Evolutionary conservation across 2,113 vertebrate species (phyloP).

Genomic region (Seriola rivoliana): DNA sequence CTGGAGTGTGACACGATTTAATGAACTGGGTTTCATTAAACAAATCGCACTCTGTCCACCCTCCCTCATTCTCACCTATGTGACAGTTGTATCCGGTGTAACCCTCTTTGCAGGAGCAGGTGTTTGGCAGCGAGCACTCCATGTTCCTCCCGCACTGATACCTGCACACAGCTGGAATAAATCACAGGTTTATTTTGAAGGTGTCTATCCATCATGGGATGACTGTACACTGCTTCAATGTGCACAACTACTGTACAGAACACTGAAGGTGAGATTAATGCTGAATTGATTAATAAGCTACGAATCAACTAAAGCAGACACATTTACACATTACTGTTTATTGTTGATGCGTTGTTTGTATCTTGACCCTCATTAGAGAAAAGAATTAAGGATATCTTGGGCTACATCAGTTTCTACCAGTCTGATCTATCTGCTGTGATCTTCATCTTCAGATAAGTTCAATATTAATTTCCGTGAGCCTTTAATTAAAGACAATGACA

Average conservation of each 20-base stretch:
- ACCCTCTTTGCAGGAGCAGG: constrained; percentile 90
- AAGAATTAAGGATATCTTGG: too few species aligned
- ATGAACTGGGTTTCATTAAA: constrained; percentile 4
- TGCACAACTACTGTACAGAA: background rate
- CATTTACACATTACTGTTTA: too few species aligned
- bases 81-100: constrained; percentile 90
- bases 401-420: too few species aligned
- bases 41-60: background rate
- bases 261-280: too few species aligned
- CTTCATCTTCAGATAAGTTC: too few species aligned
- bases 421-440: too few species aligned
- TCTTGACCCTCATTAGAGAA: too few species aligned
- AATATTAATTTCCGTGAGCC: too few species aligned
- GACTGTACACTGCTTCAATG: background rate
- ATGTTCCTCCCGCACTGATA: constrained; percentile 89
- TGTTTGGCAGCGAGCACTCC: constrained; percentile 89
- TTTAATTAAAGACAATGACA: too few species aligned
- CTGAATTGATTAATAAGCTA: too few species aligned
- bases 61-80: constrained; percentile 82
- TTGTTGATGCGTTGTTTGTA: too few species aligned
- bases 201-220: background rate
- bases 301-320: too few species aligned
- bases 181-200: constrained; percentile 13
- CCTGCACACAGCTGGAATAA: constrained; percentile 88
- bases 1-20: background rate